phyloP scores from a whole-genome alignment of 1,140 invertebrate species.

The Ylistrum balloti region DNA sequence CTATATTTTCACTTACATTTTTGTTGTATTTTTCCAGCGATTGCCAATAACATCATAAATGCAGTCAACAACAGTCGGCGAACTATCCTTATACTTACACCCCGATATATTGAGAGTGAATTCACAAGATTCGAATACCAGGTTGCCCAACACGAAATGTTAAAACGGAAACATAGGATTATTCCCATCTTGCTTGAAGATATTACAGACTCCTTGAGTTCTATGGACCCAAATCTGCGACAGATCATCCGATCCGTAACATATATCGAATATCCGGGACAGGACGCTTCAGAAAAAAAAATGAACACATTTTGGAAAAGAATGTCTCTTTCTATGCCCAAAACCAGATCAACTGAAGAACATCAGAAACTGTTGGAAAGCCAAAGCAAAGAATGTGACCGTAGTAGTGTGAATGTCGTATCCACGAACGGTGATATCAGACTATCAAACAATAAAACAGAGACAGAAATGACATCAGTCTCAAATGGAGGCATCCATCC shows the following conservation, averaged over 20 bases:
- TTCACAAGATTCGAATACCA: conserved; percentile 76
- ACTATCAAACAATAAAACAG: neutral
- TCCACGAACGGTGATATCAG: neutral
- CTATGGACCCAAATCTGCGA: conserved; percentile 71
- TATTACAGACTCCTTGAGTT: conserved; percentile 57
- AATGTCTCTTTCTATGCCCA: conserved; percentile 70
- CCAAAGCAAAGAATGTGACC: neutral
- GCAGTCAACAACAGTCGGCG: conserved; percentile 73
- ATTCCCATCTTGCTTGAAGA: conserved; percentile 76
- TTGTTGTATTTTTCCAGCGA: conserved; percentile 65
- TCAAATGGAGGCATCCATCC: neutral
- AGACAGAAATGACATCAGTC: neutral
- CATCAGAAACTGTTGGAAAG: neutral
- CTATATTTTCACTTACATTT: neutral
- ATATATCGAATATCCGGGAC: conserved; percentile 70
- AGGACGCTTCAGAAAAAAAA: conserved; percentile 59
- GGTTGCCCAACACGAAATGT: conserved; percentile 73
- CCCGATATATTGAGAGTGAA: conserved; percentile 72
- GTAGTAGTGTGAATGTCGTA: neutral
- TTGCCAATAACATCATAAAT: conserved; percentile 73
- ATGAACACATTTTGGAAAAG: conserved; percentile 72
- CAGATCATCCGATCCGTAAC: conserved; percentile 71
- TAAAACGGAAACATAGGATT: conserved; percentile 72
- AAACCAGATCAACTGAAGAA: conserved; percentile 62
- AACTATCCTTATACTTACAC: conserved; percentile 72